A percentile compares a stretch with the other conserved stretches of the same genome.
These are phyloP conservation scores for Dipus sagitta DNA, from an alignment of 2,797 vertebrate species.

Conservation along the genomic window DNA sequence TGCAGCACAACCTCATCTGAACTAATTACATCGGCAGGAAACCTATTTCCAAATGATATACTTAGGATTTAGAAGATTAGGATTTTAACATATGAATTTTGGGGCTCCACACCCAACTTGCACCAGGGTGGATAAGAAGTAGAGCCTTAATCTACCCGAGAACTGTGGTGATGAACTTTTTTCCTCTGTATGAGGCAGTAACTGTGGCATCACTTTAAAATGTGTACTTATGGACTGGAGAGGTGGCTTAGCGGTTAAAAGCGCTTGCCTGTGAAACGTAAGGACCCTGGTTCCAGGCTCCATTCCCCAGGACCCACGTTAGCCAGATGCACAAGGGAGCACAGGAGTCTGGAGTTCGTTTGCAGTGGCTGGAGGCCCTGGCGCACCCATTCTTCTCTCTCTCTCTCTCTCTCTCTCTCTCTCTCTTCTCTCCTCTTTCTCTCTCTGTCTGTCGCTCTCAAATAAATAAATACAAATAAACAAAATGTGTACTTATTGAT, in stretches of 20 bases:
- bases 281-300: too few species aligned
- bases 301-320: too few species aligned
- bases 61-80: not conserved
- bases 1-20: not conserved
- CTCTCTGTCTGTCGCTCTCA: too few species aligned
- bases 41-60: not conserved
- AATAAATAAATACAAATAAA: too few species aligned
- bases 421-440: too few species aligned
- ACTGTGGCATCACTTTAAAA: not conserved
- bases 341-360: too few species aligned
- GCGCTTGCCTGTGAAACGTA: too few species aligned
- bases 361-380: too few species aligned
- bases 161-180: not conserved
- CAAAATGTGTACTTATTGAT: not conserved
- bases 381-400: too few species aligned
- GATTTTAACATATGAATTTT: not conserved
- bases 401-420: too few species aligned
- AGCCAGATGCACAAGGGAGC: too few species aligned
- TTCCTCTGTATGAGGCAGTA: not conserved
- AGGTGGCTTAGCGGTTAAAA: too few species aligned
- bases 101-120: not conserved
- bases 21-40: not conserved
- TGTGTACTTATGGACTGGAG: not conserved
- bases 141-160: not conserved
- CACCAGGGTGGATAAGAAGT: not conserved